Base-by-base conservation (phyloP, 2,888 invertebrate genomes). In the Drosophila formosana region DNA sequence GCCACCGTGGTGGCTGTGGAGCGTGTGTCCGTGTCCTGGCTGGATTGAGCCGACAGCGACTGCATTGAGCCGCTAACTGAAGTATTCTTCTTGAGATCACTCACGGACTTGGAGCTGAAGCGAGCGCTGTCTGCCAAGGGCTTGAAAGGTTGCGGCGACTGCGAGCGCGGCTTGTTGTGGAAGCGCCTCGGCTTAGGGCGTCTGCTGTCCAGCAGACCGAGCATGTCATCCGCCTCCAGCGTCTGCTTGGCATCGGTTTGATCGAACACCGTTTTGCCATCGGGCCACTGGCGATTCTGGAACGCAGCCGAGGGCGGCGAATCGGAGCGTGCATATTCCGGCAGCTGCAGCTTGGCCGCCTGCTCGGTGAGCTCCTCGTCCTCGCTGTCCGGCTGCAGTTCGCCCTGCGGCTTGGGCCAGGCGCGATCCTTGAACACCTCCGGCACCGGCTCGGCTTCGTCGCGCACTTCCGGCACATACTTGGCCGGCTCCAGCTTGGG, bases 281-380 rank as follows among this genome's bases (percentile, higher is more conserved):
- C 90, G 7, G 90, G 90, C 91, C 90, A 90, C 49, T 90, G 78
- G 3, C 91, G 89, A 55, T 90, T 90, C 49, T 79, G 80, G 23
- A 86, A 84, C 5, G 85, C 76, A 7, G 78, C 79, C 18, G 86
- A 73, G 0, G 85, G 78, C 3, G 87, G 89, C 0, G 82, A 88
- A 3, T 89, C 82, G 2, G 82, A 80, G 25, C 89, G 80, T 37
- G 82, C 81, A 18, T 88, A 85, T 28, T 86, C 85, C 0, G 89
- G 84, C 23, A 88, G 62, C 32, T 68, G 47, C 2, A 37, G 34
- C 13, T 79, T 75, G 6, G 50, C 47, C 7, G 71, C 55, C 45
- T 67, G 37, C 23, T 57, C 58, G 0, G 64, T 30, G 11, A 72
- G 47, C 13, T 77, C 58, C 49, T 84, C 75, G n/a, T 73, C 70